A percentile compares a stretch with the other conserved stretches of the same genome.
These are phyloP conservation scores for Urocyon cinereoargenteus DNA, from an alignment of 2,797 vertebrate genomes.

Conservation along the genomic window DNA sequence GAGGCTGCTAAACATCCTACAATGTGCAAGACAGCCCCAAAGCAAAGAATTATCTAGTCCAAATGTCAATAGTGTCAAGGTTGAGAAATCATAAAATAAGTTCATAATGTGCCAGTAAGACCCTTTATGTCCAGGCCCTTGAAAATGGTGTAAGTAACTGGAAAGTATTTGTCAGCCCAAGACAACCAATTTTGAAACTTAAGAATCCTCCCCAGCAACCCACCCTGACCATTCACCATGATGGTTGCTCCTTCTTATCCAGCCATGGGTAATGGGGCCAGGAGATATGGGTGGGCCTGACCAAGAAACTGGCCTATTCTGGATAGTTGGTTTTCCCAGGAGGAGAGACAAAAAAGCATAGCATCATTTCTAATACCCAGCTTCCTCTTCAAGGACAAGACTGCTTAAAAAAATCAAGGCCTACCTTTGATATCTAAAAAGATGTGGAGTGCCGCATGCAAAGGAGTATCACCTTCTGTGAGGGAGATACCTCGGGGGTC, in stretches of 20 bases:
- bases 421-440: conserved; percentile 87
- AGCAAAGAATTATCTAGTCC: background rate
- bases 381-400: background rate
- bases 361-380: background rate
- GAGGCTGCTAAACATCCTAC: background rate
- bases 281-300: background rate
- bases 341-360: background rate
- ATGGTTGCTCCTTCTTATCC: background rate
- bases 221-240: background rate
- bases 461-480: conserved; percentile 87
- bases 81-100: background rate
- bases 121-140: background rate
- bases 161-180: background rate
- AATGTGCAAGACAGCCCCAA: background rate
- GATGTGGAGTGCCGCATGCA: conserved; percentile 89
- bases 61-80: background rate
- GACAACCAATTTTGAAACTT: background rate
- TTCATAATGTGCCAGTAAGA: background rate
- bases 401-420: background rate
- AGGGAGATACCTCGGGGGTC: conserved; percentile 83
- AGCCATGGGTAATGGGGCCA: background rate
- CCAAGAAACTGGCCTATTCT: background rate
- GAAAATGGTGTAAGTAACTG: background rate
- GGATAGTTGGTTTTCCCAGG: background rate
- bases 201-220: background rate